Evolutionary conservation across 2,797 vertebrate genomes (phyloP).

Genomic region (Clarias pachynema): DNA sequence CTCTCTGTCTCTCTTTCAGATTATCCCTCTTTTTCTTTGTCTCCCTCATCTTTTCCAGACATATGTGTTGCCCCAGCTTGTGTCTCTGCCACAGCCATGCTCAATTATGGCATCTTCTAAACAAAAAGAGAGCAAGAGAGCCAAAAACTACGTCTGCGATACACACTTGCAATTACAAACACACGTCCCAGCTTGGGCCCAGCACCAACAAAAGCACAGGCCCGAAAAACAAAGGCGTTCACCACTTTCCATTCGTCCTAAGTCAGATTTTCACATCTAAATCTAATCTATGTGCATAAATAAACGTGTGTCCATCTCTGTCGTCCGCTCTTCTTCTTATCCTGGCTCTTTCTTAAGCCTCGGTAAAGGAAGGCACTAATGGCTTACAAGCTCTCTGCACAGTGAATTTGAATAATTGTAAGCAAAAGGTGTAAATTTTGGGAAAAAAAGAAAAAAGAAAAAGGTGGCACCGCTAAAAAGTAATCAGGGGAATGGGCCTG

Average conservation of each 20-base stretch:
- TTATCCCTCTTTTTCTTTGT: background rate
- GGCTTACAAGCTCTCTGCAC: slow-evolving; percentile 79
- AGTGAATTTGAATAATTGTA: slow-evolving; percentile 92
- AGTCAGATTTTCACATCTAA: slow-evolving; percentile 17
- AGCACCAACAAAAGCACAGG: background rate
- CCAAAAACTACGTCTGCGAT: background rate
- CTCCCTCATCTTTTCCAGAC: background rate
- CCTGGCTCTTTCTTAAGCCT: background rate
- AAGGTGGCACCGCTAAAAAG: slow-evolving; percentile 91
- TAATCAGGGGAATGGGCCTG: slow-evolving; percentile 97
- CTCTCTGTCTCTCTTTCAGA: background rate
- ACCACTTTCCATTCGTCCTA: background rate
- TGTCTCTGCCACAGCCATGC: slow-evolving; percentile 8
- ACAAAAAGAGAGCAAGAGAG: background rate
- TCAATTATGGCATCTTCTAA: slow-evolving; percentile 13
- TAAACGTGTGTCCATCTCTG: slow-evolving; percentile 6
- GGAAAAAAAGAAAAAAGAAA: slow-evolving; percentile 60
- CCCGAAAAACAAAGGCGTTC: slow-evolving; percentile 60
- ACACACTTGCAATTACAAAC: slow-evolving; percentile 24
- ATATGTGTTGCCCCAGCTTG: background rate
- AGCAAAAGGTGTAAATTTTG: slow-evolving; percentile 91
- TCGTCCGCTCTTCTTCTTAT: too few species aligned
- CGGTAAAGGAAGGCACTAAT: slow-evolving; percentile 59
- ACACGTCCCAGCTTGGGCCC: background rate
- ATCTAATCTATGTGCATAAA: slow-evolving; percentile 15